These are phyloP conservation scores for Drosophila pandora DNA, from an alignment of 1,140 invertebrate species.

Conservation along the genomic window DNA sequence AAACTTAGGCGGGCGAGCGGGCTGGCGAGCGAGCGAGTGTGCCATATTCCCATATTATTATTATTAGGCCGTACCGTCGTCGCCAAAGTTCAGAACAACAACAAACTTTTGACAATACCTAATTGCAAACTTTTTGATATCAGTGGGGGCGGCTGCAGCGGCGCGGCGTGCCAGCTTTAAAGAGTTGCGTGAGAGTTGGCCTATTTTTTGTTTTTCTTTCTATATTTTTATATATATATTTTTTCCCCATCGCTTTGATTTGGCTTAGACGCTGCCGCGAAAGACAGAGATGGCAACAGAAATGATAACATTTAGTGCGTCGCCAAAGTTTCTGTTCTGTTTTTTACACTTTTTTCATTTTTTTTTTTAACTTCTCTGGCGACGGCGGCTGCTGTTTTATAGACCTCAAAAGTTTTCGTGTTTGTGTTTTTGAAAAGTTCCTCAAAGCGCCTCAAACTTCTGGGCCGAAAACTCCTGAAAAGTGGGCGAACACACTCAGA, in stretches of 20 bases:
- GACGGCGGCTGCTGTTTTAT: conserved; percentile 44
- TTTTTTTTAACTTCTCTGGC: conserved; percentile 47
- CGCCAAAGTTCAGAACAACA: conserved; percentile 71
- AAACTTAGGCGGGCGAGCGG: conserved; percentile 43
- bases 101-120: conserved; percentile 80
- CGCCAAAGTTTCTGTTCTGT: conserved; percentile 64
- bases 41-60: conserved; percentile 38
- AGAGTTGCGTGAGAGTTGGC: conserved; percentile 63
- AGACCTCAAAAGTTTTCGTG: conserved; percentile 70
- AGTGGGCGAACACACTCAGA: conserved; percentile 2
- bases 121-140: conserved; percentile 79
- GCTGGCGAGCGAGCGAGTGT: conserved; percentile 20
- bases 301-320: conserved; percentile 79
- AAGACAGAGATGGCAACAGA: conserved; percentile 55
- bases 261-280: conserved; percentile 56
- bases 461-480: conserved; percentile 12
- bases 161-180: conserved; percentile 49
- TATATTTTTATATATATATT: background rate
- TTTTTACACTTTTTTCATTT: conserved; percentile 27
- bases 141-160: conserved; percentile 9
- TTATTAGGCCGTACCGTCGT: conserved; percentile 72
- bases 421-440: conserved; percentile 75
- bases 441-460: conserved; percentile 29
- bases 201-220: conserved; percentile 51
- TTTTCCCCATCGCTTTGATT: conserved; percentile 21